Evolutionary conservation across 1,140 invertebrate genomes (phyloP), one percentile per base, ranked within the genome.

Genomic region (Drosophila chauvacae): DNA sequence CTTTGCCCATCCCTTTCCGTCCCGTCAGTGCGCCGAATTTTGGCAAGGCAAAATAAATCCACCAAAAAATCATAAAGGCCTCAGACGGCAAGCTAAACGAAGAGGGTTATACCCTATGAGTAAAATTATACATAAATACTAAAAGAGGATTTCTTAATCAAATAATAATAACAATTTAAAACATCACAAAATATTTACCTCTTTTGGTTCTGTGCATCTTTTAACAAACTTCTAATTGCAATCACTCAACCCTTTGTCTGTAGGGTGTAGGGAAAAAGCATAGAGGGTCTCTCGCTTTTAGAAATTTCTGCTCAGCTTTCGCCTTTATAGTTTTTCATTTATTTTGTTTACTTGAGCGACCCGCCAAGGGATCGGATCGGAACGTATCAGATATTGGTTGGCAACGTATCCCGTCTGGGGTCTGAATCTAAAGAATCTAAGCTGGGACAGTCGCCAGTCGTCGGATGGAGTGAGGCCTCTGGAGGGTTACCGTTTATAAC

Each of bases 271-370:
- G 20, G 20, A 2, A 72, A 76, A 68, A 73, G 55, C 80, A 74
- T 73, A 80, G 76, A 70, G 80, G 71, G 79, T 77, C 76, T 65
- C 44, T 45, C 30, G 57, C 57, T 61, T 80, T 50, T 69, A 65
- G 61, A 71, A 65, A 77, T 77, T 87, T 77, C 78, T 80, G 65
- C 74, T 78, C 66, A 75, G 57, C 59, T 71, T 88, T 76, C 64
- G 80, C 71, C 66, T 77, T 77, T 81, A 78, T 71, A 65, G 65
- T 58, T 57, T 61, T 77, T 80, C 61, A 76, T 80, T 78, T 83
- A 71, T 90, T 85, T 63, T 81, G 77, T 76, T 88, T 85, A 88
- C 85, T 90, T 85, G 70, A 55, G 55, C 65, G 39, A 55, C 63
- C 30, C 30, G 58, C 76, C 55, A 75, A 90, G 85, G 84, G 70